phyloP scores from a whole-genome alignment of 1,140 invertebrate genomes.

The Drosophila simulans region DNA sequence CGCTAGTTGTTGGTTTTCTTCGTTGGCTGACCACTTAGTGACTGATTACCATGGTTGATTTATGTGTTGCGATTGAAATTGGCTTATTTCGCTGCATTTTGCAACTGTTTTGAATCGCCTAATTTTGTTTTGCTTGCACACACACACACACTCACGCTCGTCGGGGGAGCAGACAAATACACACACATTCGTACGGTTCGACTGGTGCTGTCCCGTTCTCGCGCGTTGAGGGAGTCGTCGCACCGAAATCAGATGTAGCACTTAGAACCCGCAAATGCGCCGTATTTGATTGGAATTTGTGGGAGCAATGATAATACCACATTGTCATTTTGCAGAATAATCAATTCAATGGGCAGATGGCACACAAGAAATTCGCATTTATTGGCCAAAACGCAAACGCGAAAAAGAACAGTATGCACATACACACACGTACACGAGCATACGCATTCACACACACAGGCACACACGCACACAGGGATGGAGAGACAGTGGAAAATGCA shows the following conservation, averaged over 20 bases:
- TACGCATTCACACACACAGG: slow-evolving; percentile 3
- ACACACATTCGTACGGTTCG: slow-evolving; percentile 37
- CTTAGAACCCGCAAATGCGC: slow-evolving; percentile 13
- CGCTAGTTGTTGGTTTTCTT: slow-evolving; percentile 31
- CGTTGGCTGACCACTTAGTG: not conserved
- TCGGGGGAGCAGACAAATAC: slow-evolving; percentile 52
- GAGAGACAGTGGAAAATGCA: slow-evolving; percentile 45
- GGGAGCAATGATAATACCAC: not conserved
- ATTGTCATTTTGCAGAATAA: slow-evolving; percentile 10
- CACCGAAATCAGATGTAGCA: slow-evolving; percentile 9
- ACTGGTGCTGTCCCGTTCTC: slow-evolving; percentile 61
- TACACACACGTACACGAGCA: slow-evolving; percentile 14
- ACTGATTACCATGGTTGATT: not conserved
- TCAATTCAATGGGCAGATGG: slow-evolving; percentile 9
- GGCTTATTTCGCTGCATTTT: slow-evolving; percentile 12
- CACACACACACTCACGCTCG: slow-evolving; percentile 31
- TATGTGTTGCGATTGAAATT: slow-evolving; percentile 1
- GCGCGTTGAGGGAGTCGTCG: slow-evolving; percentile 34
- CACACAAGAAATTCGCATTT: slow-evolving; percentile 23
- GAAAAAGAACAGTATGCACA: slow-evolving; percentile 51
- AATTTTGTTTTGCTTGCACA: slow-evolving; percentile 75
- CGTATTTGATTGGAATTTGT: not conserved
- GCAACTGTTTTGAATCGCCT: slow-evolving; percentile 24
- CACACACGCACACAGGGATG: slow-evolving; percentile 21
- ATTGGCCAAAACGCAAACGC: slow-evolving; percentile 29